Evolutionary conservation across 2,797 vertebrate species (phyloP).

Genomic region (Zalophus californianus): DNA sequence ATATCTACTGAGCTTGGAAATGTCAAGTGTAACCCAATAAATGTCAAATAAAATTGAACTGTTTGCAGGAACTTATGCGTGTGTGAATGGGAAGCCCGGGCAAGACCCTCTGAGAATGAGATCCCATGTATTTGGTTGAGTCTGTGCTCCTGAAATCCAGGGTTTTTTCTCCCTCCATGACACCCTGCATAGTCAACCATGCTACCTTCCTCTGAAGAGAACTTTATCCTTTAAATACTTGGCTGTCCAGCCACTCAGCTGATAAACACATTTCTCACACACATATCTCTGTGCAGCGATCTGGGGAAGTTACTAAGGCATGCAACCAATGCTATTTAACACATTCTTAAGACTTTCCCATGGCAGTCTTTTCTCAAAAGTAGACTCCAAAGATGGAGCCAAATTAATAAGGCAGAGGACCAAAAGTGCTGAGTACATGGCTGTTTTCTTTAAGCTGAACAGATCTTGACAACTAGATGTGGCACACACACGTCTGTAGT

Average conservation of each 20-base stretch:
- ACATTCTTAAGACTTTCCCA: background rate
- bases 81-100: background rate
- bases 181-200: background rate
- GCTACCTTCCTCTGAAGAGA: background rate
- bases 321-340: background rate
- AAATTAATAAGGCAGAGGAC: background rate
- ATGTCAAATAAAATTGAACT: constrained; percentile 81
- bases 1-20: constrained; percentile 61
- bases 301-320: background rate
- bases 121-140: background rate
- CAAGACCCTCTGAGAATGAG: constrained; percentile 29
- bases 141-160: constrained; percentile 51
- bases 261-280: background rate
- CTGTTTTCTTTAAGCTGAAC: background rate
- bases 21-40: constrained; percentile 78
- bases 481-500: background rate
- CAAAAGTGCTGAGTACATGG: background rate
- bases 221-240: background rate
- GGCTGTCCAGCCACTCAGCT: background rate
- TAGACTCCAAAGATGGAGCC: constrained; percentile 7
- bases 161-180: background rate
- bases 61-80: constrained; percentile 37
- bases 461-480: background rate
- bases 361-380: background rate
- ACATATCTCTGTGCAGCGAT: background rate